phyloP scores from a whole-genome alignment of 2,113 vertebrate species.

The Indicator maculatus region DNA sequence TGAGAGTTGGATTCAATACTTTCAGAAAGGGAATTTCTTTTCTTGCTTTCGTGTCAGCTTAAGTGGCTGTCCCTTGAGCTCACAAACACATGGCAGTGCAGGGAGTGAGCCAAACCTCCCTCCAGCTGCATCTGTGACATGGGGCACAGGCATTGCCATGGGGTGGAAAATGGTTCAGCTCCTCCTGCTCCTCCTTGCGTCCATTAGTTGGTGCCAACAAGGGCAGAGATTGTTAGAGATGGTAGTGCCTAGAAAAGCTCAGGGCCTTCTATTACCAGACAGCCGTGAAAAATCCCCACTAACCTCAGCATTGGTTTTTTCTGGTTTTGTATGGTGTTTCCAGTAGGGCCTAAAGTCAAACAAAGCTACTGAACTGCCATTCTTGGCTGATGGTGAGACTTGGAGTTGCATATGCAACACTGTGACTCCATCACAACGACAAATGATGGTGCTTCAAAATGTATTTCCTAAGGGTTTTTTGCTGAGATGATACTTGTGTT shows the following conservation, averaged over 20 bases:
- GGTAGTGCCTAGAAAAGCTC: background rate
- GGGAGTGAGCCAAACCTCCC: background rate
- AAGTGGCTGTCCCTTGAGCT: background rate
- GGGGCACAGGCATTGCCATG: rapidly evolving
- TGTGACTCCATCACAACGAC: background rate
- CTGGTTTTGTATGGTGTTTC: background rate
- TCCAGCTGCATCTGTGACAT: background rate
- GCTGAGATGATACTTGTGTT: background rate
- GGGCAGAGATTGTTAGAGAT: background rate
- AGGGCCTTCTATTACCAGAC: background rate
- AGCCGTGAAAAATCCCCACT: background rate
- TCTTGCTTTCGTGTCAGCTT: background rate
- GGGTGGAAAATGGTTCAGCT: background rate
- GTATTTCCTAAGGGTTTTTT: background rate
- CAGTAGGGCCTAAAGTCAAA: background rate
- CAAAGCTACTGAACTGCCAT: background rate
- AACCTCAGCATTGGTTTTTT: background rate
- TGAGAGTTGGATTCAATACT: background rate
- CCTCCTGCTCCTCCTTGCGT: background rate
- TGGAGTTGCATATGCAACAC: background rate
- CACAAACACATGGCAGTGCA: background rate
- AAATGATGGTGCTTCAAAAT: background rate
- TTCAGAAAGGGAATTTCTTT: background rate
- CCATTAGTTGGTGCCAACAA: background rate
- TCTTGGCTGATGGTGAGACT: background rate